Evolutionary conservation across 2,797 vertebrate species (phyloP).

Genomic region (Artibeus jamaicensis): DNA sequence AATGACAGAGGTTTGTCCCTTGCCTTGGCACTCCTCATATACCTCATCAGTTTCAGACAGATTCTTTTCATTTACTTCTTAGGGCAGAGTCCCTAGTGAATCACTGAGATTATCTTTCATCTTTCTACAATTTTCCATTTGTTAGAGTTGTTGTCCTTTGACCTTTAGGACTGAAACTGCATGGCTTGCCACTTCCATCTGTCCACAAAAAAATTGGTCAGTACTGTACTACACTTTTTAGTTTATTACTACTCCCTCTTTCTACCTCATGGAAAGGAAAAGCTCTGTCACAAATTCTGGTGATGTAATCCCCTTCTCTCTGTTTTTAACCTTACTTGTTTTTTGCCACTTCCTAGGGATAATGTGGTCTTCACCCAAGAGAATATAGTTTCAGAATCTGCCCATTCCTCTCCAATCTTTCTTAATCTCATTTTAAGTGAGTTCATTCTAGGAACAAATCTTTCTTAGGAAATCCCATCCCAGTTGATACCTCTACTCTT

Average conservation of each 20-base stretch:
- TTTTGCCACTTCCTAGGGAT: not conserved
- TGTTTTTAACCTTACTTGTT: slow-evolving; percentile 1
- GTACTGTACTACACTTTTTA: not conserved
- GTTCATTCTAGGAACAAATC: not conserved
- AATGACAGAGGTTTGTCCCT: not conserved
- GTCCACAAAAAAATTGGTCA: not conserved
- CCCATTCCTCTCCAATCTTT: not conserved
- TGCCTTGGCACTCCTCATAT: slow-evolving; percentile 4
- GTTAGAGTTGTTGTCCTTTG: slow-evolving; percentile 13
- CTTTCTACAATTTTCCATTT: not conserved
- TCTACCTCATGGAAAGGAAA: not conserved
- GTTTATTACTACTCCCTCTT: not conserved
- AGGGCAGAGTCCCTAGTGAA: not conserved
- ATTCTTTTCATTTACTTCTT: slow-evolving; percentile 42
- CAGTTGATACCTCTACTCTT: not conserved
- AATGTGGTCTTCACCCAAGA: not conserved
- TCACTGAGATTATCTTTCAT: not conserved
- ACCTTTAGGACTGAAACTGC: slow-evolving; percentile 11
- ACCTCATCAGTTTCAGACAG: slow-evolving; percentile 3
- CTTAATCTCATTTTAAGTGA: not conserved
- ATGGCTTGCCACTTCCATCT: slow-evolving; percentile 14
- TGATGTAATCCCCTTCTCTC: not conserved
- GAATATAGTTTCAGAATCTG: not conserved
- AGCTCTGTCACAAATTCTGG: not conserved
- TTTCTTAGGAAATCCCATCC: not conserved